Evolutionary conservation across 2,797 vertebrate species (phyloP), one percentile per base, ranked within the genome.

Genomic region (Scolopax rusticola): DNA sequence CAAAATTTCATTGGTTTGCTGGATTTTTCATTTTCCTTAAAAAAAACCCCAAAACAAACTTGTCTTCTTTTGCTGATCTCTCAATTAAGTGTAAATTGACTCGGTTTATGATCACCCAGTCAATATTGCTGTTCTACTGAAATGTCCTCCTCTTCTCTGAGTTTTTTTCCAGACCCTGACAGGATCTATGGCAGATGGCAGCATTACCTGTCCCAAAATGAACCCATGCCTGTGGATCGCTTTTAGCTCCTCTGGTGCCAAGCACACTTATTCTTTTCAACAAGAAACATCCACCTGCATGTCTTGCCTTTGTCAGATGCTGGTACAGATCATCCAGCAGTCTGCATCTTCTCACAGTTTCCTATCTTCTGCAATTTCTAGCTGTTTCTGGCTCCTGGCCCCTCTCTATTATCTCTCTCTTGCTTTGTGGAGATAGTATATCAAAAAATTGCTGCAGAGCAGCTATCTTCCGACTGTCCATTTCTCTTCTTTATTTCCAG

Each of bases 361-460:
- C 57, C 87, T 89, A 57, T 93, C 78, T 90, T 87, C 84, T 43
- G 51, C 40, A 87, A 74, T 93, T 96, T 93, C 87, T 86, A 91
- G 76, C 68, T 83, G 57, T 64, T 87, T 83, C 89, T 96, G 71
- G 51, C 78, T 96, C 43, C 64, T 79, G 89, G 82, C 8, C 61
- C 27, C 61, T 47, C 61, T 47, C 79, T 68, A 88, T 93, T 97
- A 95, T 96, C 93, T 96, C 86, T 86, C 47, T 40, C 71, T 87
- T 93, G 64, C 78, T 96, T 95, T 95, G 81, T 68, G 84, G 69
- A 96, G 92, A 96, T 96, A 96, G 79, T 43, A 54, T 90, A 96
- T 97, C 51, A 93, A 96, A 96, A 96, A 96, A 95, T 92, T 95
- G 95, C 87, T 87, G 73, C 79, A 89, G 33, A 93, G 71, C 28